These are phyloP conservation scores for Battus philenor DNA, from an alignment of 1,140 invertebrate genomes.

Conservation along the genomic window DNA sequence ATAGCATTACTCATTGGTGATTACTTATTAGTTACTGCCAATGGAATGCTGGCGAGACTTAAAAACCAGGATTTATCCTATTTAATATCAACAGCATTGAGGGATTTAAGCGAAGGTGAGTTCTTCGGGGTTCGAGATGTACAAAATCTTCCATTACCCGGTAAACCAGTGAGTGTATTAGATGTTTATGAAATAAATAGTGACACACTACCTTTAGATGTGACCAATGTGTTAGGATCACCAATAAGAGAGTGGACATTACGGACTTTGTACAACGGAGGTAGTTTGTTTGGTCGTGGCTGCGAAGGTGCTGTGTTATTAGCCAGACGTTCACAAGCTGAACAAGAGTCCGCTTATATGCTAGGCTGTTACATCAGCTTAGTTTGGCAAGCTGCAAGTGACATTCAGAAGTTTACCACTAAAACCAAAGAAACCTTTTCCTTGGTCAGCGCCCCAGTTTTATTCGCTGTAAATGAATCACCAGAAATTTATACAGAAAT, in stretches of 20 bases:
- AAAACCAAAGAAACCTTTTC: conserved; percentile 76
- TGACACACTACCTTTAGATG: conserved; percentile 58
- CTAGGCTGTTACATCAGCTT: conserved; percentile 91
- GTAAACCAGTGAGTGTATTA: conserved; percentile 58
- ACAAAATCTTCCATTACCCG: conserved; percentile 85
- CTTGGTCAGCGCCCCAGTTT: conserved; percentile 84
- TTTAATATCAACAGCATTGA: conserved; percentile 88
- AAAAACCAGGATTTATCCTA: conserved; percentile 85
- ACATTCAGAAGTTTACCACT: conserved; percentile 71
- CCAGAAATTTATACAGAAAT: conserved; percentile 80
- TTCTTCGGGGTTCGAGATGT: conserved; percentile 86
- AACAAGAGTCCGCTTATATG: conserved; percentile 83
- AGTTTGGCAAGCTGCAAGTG: conserved; percentile 86
- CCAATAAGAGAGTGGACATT: conserved; percentile 87
- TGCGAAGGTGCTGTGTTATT: conserved; percentile 88
- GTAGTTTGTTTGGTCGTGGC: conserved; percentile 86
- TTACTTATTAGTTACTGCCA: conserved; percentile 89
- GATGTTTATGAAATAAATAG: conserved; percentile 46
- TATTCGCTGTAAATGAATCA: conserved; percentile 85
- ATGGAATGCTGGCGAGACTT: conserved; percentile 86
- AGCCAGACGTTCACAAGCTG: conserved; percentile 79
- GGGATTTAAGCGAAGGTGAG: conserved; percentile 89
- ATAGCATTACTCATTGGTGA: conserved; percentile 94
- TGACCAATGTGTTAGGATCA: conserved; percentile 77
- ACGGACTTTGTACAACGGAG: conserved; percentile 85